Percentiles rank a stretch among this genome's conserved stretches.
These are phyloP conservation scores for Callospermophilus lateralis DNA, from an alignment of 2,113 vertebrate genomes.

Conservation along the genomic window DNA sequence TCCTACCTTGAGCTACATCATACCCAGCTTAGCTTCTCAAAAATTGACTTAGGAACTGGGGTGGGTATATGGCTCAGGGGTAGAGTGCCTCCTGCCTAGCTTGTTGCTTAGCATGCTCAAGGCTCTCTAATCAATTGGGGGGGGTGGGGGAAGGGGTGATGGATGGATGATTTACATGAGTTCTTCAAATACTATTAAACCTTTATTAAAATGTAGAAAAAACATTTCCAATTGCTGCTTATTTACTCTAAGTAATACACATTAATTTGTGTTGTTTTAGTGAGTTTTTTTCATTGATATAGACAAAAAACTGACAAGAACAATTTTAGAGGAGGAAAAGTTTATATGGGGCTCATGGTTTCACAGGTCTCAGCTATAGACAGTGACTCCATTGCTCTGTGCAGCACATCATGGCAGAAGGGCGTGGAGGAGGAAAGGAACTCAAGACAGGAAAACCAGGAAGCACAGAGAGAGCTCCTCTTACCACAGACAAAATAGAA, in stretches of 20 bases:
- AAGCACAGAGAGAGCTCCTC: too few relatives aligned
- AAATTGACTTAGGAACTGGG: background rate
- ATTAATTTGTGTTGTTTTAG: constrained; percentile 15
- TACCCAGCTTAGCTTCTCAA: background rate
- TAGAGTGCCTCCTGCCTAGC: background rate
- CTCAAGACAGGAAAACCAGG: too few relatives aligned
- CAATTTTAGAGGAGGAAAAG: too few relatives aligned
- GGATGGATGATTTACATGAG: background rate
- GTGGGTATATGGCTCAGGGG: background rate
- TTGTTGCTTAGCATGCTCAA: background rate
- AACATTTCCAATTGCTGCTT: background rate
- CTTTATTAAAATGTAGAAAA: background rate
- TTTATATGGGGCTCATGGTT: too few relatives aligned
- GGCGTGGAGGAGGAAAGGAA: too few relatives aligned
- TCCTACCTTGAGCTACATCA: background rate
- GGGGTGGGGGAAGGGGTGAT: too few relatives aligned
- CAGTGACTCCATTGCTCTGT: too few relatives aligned
- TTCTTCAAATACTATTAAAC: background rate
- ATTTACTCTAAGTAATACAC: background rate
- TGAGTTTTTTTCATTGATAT: too few relatives aligned
- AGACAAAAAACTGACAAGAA: too few relatives aligned
- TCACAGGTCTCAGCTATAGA: too few relatives aligned
- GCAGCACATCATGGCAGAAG: too few relatives aligned
- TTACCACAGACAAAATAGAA: too few relatives aligned
- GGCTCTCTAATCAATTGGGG: background rate